phyloP scores from a whole-genome alignment of 1,140 invertebrate species.

The Littorina saxatilis region DNA sequence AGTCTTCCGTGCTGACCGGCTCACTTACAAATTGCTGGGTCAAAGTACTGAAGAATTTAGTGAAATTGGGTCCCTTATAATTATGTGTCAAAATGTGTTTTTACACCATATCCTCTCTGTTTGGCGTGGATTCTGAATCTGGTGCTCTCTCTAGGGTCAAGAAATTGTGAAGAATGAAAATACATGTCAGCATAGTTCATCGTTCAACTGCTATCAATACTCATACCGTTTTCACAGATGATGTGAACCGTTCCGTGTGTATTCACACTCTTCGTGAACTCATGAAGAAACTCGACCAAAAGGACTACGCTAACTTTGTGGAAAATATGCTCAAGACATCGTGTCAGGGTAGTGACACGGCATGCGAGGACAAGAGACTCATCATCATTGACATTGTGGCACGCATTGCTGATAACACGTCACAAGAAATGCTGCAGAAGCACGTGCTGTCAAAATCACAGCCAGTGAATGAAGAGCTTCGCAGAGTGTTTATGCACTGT shows the following conservation, averaged over 20 bases:
- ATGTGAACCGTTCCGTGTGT: constrained; percentile 48
- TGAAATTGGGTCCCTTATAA: too few species aligned
- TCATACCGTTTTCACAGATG: constrained; percentile 38
- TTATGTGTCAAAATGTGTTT: too few species aligned
- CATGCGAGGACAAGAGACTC: constrained; percentile 40
- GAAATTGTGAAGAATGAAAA: too few species aligned
- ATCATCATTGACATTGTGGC: constrained; percentile 52
- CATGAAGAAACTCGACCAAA: constrained; percentile 20
- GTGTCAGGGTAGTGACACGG: constrained; percentile 34
- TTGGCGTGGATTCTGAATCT: too few species aligned
- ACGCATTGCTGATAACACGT: constrained; percentile 29
- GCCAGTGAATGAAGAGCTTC: constrained; percentile 42
- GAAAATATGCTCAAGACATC: constrained; percentile 26
- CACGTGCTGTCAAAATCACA: constrained; percentile 37
- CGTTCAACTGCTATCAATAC: too few species aligned
- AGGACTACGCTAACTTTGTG: constrained; percentile 39
- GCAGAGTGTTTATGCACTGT: constrained; percentile 44
- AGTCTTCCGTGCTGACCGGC: too few species aligned
- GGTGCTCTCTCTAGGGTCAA: too few species aligned
- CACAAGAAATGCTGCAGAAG: constrained; percentile 42
- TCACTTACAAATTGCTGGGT: too few species aligned
- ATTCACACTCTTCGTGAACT: constrained; percentile 40
- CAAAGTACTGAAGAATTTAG: too few species aligned
- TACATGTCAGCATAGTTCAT: too few species aligned
- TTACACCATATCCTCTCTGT: too few species aligned